Evolutionary conservation across 2,113 vertebrate species (phyloP).

Genomic region (Tretioscincus oriximinensis): DNA sequence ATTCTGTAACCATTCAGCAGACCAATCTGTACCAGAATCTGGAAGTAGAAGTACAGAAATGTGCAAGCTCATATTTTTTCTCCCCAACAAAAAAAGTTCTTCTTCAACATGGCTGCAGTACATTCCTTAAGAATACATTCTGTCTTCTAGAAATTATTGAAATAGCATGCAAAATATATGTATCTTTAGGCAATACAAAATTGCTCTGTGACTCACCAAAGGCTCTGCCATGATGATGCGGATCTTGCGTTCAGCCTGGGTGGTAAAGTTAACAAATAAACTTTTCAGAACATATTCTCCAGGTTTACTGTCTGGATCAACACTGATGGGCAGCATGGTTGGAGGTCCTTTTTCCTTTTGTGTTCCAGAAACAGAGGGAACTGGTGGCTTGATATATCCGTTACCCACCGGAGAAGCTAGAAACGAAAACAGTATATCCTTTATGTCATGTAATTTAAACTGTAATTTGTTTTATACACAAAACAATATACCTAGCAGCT

Average conservation of each 20-base stretch:
- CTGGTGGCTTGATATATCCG: conserved; percentile 92
- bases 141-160: neutral
- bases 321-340: conserved; percentile 87
- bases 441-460: neutral
- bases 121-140: too few species aligned
- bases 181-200: neutral
- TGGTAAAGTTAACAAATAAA: conserved; percentile 93
- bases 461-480: neutral
- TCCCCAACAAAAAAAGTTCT: neutral
- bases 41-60: too few species aligned
- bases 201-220: conserved; percentile 81
- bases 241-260: conserved; percentile 92
- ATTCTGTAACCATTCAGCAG: too few species aligned
- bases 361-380: conserved; percentile 82
- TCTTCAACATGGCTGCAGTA: neutral
- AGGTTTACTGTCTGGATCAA: conserved; percentile 95
- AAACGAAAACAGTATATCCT: conserved; percentile 41
- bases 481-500: neutral
- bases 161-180: neutral
- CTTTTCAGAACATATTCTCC: conserved; percentile 97
- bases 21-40: too few species aligned
- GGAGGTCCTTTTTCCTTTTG: conserved; percentile 90
- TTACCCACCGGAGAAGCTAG: conserved; percentile 92
- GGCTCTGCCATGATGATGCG: conserved; percentile 97
- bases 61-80: too few species aligned